Base-by-base conservation (phyloP, 2,888 invertebrate species). In the Tillus elongatus region DNA sequence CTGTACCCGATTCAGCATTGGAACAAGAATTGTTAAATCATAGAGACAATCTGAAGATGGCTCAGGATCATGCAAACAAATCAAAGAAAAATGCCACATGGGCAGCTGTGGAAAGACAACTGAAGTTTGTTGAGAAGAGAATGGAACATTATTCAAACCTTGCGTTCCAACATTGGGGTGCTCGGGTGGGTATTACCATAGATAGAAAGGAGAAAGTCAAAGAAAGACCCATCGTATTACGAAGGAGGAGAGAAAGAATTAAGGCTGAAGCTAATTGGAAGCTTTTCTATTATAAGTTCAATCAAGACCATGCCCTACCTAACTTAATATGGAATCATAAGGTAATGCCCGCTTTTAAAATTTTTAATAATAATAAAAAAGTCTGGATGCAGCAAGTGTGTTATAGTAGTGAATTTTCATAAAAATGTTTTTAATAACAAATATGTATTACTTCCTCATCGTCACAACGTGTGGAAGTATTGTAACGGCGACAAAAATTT, bases 321-420 rank as follows among this genome's bases (percentile, higher is more conserved):
- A 95, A 97, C 69, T 74, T 99, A 27, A 93, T 98, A 56, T 99
- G 98, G 98, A 99, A 98, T 65, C 93, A 93, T 59, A 95, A 93
- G 66, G 88, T 87, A 53, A 61, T 24, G n/a, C n/a, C 24, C n/a
- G 6, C 24, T 8, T 19, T 19, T 19, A 6, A 19, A 19, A 8
- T n/a, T 19, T 24, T 29, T 13, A 30, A 13, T 35, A 30, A 36
- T 11, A 36, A 8, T 11, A 15, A 14, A 30, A 1, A 9, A 3
- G 12, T 35, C 13, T 12, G 10, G n/a, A 13, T 3, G n/a, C 6
- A 19, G 24, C 24, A n/a, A n/a, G n/a, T n/a, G n/a, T n/a, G n/a
- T n/a, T n/a, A n/a, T n/a, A n/a, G n/a, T n/a, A n/a, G n/a, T n/a
- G n/a, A n/a, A n/a, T n/a, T n/a, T n/a, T n/a, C n/a, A n/a, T n/a